phyloP scores from a whole-genome alignment of 2,888 invertebrate species.

The Choristoneura rosaceana region DNA sequence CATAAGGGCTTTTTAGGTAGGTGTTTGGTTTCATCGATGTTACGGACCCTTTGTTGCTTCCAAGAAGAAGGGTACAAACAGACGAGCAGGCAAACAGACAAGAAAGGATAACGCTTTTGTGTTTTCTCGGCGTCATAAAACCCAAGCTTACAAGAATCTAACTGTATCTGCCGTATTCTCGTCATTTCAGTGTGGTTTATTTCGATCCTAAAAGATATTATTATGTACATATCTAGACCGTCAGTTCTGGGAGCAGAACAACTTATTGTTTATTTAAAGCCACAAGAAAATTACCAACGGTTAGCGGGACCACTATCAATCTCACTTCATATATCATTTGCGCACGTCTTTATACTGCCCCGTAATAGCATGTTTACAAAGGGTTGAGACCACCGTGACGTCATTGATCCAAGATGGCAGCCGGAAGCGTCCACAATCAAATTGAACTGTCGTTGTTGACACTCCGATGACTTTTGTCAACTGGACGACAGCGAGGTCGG shows the following conservation, averaged over 20 bases:
- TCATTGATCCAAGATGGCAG: slow-evolving; percentile 46
- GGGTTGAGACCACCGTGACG: slow-evolving; percentile 57
- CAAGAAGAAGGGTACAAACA: not conserved
- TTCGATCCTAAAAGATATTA: no score
- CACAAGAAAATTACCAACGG: slow-evolving; percentile 29
- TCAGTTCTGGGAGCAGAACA: slow-evolving; percentile 20
- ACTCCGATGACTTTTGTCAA: slow-evolving; percentile 46
- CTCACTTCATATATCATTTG: slow-evolving; percentile 20
- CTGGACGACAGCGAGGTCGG: slow-evolving; percentile 7
- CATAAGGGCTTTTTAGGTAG: no score
- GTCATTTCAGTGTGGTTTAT: no score
- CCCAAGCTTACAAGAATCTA: not conserved
- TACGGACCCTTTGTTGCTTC: not conserved
- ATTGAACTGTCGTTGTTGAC: slow-evolving; percentile 50
- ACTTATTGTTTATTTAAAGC: slow-evolving; percentile 17
- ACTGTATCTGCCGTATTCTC: no score
- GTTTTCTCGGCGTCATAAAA: not conserved
- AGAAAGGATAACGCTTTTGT: not conserved
- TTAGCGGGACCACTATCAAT: slow-evolving; percentile 8
- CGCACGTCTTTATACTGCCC: slow-evolving; percentile 15
- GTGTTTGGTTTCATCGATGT: not conserved
- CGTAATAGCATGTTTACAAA: slow-evolving; percentile 29
- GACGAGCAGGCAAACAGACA: not conserved
- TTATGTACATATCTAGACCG: not conserved
- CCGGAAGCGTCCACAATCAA: slow-evolving; percentile 52